Base-by-base conservation (phyloP, 1,140 invertebrate genomes). In the Hydropsyche tenuis region DNA sequence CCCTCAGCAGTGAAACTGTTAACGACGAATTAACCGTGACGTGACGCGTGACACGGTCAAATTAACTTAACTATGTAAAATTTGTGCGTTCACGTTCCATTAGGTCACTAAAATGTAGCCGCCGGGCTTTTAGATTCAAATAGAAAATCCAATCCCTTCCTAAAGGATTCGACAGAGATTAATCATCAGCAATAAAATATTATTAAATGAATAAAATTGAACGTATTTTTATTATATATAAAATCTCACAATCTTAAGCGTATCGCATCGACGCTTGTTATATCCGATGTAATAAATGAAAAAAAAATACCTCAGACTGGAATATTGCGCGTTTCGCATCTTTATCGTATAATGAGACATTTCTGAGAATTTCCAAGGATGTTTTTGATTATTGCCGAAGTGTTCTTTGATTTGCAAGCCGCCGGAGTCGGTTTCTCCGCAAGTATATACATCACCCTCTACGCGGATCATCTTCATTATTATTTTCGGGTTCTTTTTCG, bases 41-140 rank as follows among this genome's bases (percentile, higher is more conserved):
- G 23, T 27, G 22, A 60, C 56, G 56, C 56, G 56, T 60, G 56
- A 60, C 56, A 60, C 56, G 56, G 1, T 60, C 23, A 60, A 60
- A 60, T 60, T 60, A 60, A 60, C 56, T 60, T 60, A 25, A 60
- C 56, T 60, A 60, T 60, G 9, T 9, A 7, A 60, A 60, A 25
- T 60, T 60, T 20, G 56, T 14, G 56, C 56, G 56, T 60, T 60
- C 56, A 20, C 56, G 14, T 60, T 60, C 56, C 56, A 60, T 53
- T 53, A 53, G 16, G 48, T 20, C 48, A 53, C 48, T 18, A 53
- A 9, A 20, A 37, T 37, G 30, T 37, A 37, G 30, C 30, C 30
- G 30, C 30, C 30, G 30, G 30, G 30, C 30, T 37, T 3, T 37
- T 3, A 37, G 30, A 37, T 3, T 4, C 30, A 37, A 37, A 37